Percentiles rank a stretch among this genome's conserved stretches.
These are phyloP conservation scores for Okamejei kenojei DNA, from an alignment of 2,797 vertebrate species.

Conservation along the genomic window DNA sequence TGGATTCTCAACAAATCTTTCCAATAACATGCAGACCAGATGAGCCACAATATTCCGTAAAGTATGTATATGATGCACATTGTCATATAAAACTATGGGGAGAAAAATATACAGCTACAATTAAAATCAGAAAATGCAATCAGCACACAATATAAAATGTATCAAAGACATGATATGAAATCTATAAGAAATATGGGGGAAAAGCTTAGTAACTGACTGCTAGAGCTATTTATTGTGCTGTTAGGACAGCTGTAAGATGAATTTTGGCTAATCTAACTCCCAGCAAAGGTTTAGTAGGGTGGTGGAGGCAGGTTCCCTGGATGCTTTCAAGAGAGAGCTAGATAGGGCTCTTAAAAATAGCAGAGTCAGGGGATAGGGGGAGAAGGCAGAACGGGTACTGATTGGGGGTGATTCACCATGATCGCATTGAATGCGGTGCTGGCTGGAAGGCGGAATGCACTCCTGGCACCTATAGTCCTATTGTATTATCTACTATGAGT, in stretches of 20 bases:
- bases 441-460: too few relatives aligned
- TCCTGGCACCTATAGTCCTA: too few relatives aligned
- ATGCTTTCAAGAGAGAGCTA: too few relatives aligned
- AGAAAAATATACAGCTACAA: constrained; percentile 27
- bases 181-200: neutral
- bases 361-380: too few relatives aligned
- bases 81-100: constrained; percentile 77
- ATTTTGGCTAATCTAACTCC: neutral
- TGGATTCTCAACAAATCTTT: constrained; percentile 81
- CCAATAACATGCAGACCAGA: constrained; percentile 81
- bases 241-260: neutral
- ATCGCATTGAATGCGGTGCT: too few relatives aligned
- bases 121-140: neutral
- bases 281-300: too few relatives aligned
- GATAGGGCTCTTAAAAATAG: too few relatives aligned
- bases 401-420: too few relatives aligned
- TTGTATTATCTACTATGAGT: too few relatives aligned
- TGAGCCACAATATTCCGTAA: constrained; percentile 73
- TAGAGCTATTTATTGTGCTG: neutral
- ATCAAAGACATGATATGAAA: neutral
- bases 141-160: neutral
- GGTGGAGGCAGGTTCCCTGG: too few relatives aligned
- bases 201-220: neutral
- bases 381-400: too few relatives aligned
- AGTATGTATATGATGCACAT: constrained; percentile 80